These are phyloP conservation scores for Himalopsyche tibetana DNA, from an alignment of 2,888 invertebrate species.

Conservation along the genomic window DNA sequence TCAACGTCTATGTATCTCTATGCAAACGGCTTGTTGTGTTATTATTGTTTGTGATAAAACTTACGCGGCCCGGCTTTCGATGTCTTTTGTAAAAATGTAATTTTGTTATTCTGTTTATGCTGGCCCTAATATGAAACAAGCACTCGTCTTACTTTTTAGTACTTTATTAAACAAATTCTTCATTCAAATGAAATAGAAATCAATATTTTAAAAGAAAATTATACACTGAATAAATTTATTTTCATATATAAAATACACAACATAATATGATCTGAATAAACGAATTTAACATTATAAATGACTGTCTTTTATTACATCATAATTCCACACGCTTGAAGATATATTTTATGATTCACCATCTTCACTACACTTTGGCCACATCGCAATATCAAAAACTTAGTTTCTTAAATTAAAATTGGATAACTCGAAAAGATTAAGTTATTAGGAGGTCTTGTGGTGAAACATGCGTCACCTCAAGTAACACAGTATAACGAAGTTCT, in stretches of 20 bases:
- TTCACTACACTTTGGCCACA: no score
- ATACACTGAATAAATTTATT: constrained; percentile 58
- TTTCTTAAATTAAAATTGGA: no score
- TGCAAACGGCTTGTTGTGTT: constrained; percentile 41
- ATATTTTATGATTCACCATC: no score
- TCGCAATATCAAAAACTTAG: no score
- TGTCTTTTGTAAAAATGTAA: constrained; percentile 45
- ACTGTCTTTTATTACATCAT: constrained; percentile 41
- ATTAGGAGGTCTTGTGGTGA: no score
- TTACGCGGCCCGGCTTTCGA: constrained; percentile 49
- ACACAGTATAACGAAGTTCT: no score
- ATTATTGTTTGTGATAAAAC: constrained; percentile 36
- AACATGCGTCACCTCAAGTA: no score
- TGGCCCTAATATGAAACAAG: neutral
- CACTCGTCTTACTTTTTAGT: neutral
- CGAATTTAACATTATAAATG: constrained; percentile 55
- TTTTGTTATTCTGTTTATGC: neutral
- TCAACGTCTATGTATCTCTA: neutral
- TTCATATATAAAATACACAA: constrained; percentile 61
- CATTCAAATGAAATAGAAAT: neutral
- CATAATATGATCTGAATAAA: constrained; percentile 64
- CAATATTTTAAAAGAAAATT: constrained; percentile 44
- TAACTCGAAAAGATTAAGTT: no score
- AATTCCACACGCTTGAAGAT: neutral
- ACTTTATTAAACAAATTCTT: neutral